Base-by-base conservation (phyloP, 64 coral and sea anemone species). In the Anthopleura sola region DNA sequence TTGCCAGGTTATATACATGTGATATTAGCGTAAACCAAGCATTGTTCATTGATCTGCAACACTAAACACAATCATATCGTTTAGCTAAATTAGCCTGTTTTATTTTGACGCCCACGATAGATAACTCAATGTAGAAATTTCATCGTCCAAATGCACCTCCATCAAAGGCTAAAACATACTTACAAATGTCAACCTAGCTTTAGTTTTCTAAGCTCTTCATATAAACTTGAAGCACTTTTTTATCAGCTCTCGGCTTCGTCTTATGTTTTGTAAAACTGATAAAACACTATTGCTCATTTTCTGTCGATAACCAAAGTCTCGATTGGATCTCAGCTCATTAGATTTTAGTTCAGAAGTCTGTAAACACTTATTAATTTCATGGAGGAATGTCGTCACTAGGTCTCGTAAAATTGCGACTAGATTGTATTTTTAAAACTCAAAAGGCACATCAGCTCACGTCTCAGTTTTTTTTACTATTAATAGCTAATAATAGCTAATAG, bases 221-320 rank as follows among this genome's bases (percentile, higher is more conserved):
- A 62, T 62, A 62, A 62, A 62, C 3, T 62, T n/a, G 24, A 62
- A 62, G 58, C n/a, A 62, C 58, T 12, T 62, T 62, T 62, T 62
- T 62, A 62, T 62, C 58, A 71, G 66, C 29, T 71, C 13, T 32
- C 29, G 66, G 31, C 66, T 32, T 32, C 10, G 66, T 11, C 29
- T 71, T 71, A 71, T 71, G 66, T 71, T 71, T 71, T 71, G 11
- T 14, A 71, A 71, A 71, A 71, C 28, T 33, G 66, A 71, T 71
- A 71, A 71, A 71, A 16, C 66, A 71, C 10, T 71, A 71, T 33
- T 71, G n/a, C 66, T 71, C 66, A 32, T 13, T 32, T 71, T 14
- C 13, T 13, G 66, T 28, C 13, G 66, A 71, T 33, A 71, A 71
- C 28, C 12, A 34, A 62, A 21, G 15, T n/a, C 58, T 23, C 17